Conservation (phyloP, 2,888 invertebrate genomes). For the Erebia palarica region DNA sequence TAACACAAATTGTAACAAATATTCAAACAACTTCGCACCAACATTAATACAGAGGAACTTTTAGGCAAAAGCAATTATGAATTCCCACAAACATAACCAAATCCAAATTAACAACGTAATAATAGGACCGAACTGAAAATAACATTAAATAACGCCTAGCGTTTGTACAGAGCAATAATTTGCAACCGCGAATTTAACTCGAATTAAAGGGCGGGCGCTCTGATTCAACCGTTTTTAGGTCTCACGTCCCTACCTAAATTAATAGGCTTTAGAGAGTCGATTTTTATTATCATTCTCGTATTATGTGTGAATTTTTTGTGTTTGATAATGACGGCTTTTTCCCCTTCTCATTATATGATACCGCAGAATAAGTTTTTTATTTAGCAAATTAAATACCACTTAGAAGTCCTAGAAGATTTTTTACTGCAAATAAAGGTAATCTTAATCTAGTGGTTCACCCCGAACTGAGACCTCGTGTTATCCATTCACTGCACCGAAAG, state of each 20-base stretch:
- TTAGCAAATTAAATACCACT: too few species aligned
- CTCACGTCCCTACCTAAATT: constrained; percentile 5
- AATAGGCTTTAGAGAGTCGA: constrained; percentile 16
- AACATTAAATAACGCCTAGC: constrained; percentile 44
- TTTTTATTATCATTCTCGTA: constrained; percentile 2
- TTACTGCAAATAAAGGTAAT: too few species aligned
- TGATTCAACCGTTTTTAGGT: constrained; percentile 36
- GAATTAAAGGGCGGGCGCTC: constrained; percentile 43
- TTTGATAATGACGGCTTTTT: too few species aligned
- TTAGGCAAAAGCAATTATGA: constrained; percentile 23
- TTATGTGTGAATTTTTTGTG: constrained; percentile 3
- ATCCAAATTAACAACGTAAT: constrained; percentile 31
- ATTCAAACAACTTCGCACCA: constrained; percentile 5
- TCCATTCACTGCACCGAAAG: too few species aligned
- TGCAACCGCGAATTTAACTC: constrained; percentile 40
- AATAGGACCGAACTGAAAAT: constrained; percentile 33
- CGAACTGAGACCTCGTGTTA: too few species aligned
- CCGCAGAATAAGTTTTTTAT: too few species aligned
- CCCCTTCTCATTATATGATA: too few species aligned
- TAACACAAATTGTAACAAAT: constrained; percentile 15
- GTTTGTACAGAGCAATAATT: constrained; percentile 45
- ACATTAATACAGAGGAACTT: constrained; percentile 11
- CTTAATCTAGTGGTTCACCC: too few species aligned
- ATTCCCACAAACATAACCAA: constrained; percentile 28
- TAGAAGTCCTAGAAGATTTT: too few species aligned